Conservation (phyloP, 2,888 invertebrate genomes). For the Neocrepidodera transversa region DNA sequence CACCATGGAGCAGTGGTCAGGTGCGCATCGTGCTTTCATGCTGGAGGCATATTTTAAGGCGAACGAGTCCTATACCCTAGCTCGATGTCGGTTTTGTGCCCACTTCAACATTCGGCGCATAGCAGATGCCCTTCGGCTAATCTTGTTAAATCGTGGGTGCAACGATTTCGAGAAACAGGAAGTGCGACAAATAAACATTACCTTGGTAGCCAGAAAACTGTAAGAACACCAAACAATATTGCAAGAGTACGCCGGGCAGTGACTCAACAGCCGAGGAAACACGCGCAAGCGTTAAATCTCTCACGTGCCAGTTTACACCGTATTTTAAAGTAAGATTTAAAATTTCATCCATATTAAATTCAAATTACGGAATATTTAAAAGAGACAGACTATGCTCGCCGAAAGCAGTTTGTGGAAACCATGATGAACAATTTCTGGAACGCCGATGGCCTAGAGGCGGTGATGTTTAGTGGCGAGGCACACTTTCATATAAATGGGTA, state of each 20-base stretch:
- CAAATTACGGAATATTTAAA: no score
- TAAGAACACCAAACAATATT: no score
- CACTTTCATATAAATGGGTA: slow-evolving; percentile 37
- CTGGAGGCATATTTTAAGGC: slow-evolving; percentile 1
- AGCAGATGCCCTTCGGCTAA: neutral
- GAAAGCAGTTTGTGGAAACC: neutral
- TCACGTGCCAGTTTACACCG: no score
- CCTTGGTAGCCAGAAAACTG: no score
- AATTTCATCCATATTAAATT: no score
- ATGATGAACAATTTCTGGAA: neutral
- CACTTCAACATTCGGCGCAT: neutral
- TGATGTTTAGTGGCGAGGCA: slow-evolving; percentile 16
- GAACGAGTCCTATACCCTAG: neutral
- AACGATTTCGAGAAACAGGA: no score
- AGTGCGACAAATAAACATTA: no score
- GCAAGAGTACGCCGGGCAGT: neutral
- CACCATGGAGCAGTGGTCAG: neutral
- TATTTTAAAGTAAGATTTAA: no score
- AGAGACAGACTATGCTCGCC: no score
- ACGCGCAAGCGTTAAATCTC: no score
- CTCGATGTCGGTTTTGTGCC: neutral
- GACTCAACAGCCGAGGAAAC: neutral
- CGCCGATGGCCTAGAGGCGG: neutral
- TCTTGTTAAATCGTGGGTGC: neutral
- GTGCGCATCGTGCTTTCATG: neutral